phyloP scores from a whole-genome alignment of 2,113 vertebrate genomes.

The Ceyx margarethae region DNA sequence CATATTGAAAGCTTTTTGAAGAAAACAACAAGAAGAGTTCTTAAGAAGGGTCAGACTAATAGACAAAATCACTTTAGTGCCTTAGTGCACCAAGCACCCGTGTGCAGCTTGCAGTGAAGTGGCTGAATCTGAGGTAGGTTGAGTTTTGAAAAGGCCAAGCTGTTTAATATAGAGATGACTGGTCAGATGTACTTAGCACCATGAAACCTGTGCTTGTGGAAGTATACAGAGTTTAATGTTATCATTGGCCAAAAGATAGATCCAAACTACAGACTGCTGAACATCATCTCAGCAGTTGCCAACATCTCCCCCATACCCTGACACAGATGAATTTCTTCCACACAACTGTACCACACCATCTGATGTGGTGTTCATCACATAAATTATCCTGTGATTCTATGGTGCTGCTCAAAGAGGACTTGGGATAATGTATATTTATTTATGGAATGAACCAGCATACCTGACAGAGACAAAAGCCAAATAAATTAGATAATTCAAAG shows the following conservation, averaged over 20 bases:
- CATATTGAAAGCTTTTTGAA: constrained; percentile 65
- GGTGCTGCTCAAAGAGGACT: not conserved
- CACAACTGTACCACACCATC: not conserved
- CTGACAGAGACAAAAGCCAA: not conserved
- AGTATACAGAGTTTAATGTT: not conserved
- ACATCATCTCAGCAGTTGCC: not conserved
- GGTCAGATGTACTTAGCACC: not conserved
- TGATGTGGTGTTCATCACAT: not conserved
- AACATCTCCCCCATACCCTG: not conserved
- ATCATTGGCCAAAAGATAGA: not conserved
- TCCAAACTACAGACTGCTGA: not conserved
- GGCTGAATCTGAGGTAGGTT: constrained; percentile 41
- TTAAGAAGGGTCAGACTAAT: constrained; percentile 45
- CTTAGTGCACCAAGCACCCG: constrained; percentile 41
- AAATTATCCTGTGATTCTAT: not conserved
- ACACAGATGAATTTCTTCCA: not conserved
- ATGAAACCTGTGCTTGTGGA: not conserved
- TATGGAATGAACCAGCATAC: not conserved
- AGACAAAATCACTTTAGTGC: constrained; percentile 49
- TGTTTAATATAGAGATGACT: constrained; percentile 26
- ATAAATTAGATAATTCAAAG: not conserved
- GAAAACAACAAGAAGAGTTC: constrained; percentile 62
- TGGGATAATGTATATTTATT: not conserved
- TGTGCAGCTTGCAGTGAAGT: not conserved
- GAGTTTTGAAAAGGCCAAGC: constrained; percentile 14